These are phyloP conservation scores for Parnassius glacialis DNA, from an alignment of 2,888 invertebrate genomes.

Conservation along the genomic window DNA sequence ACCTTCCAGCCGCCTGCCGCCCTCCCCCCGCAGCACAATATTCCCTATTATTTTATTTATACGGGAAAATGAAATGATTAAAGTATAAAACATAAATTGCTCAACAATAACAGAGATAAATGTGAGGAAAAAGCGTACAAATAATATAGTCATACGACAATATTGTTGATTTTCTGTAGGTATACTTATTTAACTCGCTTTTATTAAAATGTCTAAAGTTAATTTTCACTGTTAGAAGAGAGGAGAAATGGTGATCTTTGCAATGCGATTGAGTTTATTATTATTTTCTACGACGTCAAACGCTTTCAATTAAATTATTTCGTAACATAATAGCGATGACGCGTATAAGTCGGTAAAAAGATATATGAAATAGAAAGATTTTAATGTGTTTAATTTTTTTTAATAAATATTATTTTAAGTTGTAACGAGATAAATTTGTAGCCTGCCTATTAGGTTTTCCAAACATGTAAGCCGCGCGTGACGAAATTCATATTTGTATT, in stretches of 20 bases:
- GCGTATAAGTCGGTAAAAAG: slow-evolving; percentile 34
- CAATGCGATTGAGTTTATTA: slow-evolving; percentile 75
- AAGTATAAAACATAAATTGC: slow-evolving; percentile 26
- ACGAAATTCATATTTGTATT: slow-evolving; percentile 30
- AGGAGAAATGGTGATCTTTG: slow-evolving; percentile 71
- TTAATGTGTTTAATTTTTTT: slow-evolving; percentile 23
- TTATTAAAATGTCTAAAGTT: slow-evolving; percentile 28
- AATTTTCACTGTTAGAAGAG: slow-evolving; percentile 33
- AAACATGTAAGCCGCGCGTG: slow-evolving; percentile 16
- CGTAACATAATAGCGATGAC: slow-evolving; percentile 66
- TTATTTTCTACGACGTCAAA: slow-evolving; percentile 70
- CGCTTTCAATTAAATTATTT: slow-evolving; percentile 77
- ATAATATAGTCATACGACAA: slow-evolving; percentile 2
- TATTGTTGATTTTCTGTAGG: not conserved
- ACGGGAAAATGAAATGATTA: slow-evolving; percentile 28
- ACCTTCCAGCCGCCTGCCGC: slow-evolving; percentile 11
- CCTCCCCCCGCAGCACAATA: slow-evolving; percentile 24
- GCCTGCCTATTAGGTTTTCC: slow-evolving; percentile 22
- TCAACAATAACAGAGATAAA: slow-evolving; percentile 19
- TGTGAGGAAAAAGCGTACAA: slow-evolving; percentile 5
- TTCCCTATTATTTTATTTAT: slow-evolving; percentile 28
- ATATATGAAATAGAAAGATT: slow-evolving; percentile 30
- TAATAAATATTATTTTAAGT: slow-evolving; percentile 6
- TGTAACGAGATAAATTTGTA: slow-evolving; percentile 24
- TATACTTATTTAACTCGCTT: not conserved